Conservation (phyloP, 1,140 invertebrate species). For the Drosophila punjabiensis region DNA sequence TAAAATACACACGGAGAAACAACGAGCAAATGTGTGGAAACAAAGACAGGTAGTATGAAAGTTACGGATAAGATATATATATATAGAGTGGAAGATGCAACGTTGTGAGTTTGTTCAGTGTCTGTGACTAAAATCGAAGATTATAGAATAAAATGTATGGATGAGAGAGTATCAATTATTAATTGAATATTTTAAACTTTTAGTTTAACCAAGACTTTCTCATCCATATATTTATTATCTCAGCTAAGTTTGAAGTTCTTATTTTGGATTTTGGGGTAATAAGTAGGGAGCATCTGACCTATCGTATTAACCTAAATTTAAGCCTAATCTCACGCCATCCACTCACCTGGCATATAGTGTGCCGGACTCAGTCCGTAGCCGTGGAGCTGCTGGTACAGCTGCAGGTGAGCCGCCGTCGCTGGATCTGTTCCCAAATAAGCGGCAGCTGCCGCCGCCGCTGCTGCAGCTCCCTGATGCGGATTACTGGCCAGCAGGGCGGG, state of each 20-base stretch:
- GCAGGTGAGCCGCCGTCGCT: slow-evolving; percentile 86
- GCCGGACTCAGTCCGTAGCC: slow-evolving; percentile 91
- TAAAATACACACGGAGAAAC: slow-evolving; percentile 18
- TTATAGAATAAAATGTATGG: background rate
- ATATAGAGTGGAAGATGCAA: slow-evolving; percentile 35
- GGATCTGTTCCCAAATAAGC: slow-evolving; percentile 58
- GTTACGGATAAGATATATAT: slow-evolving; percentile 42
- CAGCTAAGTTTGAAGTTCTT: background rate
- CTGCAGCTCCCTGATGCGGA: slow-evolving; percentile 39
- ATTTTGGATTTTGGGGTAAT: background rate
- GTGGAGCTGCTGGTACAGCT: slow-evolving; percentile 92
- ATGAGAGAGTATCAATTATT: background rate
- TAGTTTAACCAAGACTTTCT: background rate
- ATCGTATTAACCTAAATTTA: slow-evolving; percentile 5
- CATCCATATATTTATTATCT: slow-evolving; percentile 7
- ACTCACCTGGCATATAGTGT: slow-evolving; percentile 88
- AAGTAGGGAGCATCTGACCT: slow-evolving; percentile 6
- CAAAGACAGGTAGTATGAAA: slow-evolving; percentile 42
- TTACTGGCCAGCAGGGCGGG: slow-evolving; percentile 53
- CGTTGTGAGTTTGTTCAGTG: slow-evolving; percentile 44
- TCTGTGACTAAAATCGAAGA: slow-evolving; percentile 37
- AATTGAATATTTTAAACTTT: background rate
- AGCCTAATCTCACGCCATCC: background rate
- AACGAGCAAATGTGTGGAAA: slow-evolving; percentile 61
- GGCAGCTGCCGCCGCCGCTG: slow-evolving; percentile 40